These are phyloP conservation scores for Acleris sparsana DNA, from an alignment of 2,888 invertebrate genomes.

Conservation along the genomic window DNA sequence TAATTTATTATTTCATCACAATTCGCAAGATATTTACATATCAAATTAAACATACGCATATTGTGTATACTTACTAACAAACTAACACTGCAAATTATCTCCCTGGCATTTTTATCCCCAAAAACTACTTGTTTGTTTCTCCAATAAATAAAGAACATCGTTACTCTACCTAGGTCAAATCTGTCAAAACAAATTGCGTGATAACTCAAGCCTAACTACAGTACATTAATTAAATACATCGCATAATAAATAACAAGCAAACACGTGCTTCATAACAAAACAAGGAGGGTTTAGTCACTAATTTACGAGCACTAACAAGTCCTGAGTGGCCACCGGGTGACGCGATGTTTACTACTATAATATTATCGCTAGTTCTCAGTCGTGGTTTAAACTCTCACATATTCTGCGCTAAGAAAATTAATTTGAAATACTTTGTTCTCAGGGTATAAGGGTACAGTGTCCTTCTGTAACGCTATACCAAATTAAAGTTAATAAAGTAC, in stretches of 20 bases:
- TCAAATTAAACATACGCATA: neutral
- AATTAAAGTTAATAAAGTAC: no score
- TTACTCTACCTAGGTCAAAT: neutral
- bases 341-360: constrained; percentile 8
- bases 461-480: no score
- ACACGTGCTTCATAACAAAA: constrained; percentile 21
- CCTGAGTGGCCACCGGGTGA: constrained; percentile 5
- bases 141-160: no score
- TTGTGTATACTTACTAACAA: neutral
- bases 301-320: constrained; percentile 2
- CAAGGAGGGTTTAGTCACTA: constrained; percentile 5
- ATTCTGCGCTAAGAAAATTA: no score
- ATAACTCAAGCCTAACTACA: constrained; percentile 2
- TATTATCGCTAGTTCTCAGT: neutral
- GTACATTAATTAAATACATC: constrained; percentile 21
- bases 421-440: no score
- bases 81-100: neutral
- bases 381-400: no score
- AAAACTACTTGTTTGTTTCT: no score
- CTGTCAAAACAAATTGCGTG: neutral
- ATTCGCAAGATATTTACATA: constrained; percentile 1
- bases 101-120: no score
- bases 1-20: constrained; percentile 33
- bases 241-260: constrained; percentile 2
- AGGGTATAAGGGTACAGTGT: no score